These are phyloP conservation scores for Pempheris klunzingeri DNA, from an alignment of 2,797 vertebrate species.

Conservation along the genomic window DNA sequence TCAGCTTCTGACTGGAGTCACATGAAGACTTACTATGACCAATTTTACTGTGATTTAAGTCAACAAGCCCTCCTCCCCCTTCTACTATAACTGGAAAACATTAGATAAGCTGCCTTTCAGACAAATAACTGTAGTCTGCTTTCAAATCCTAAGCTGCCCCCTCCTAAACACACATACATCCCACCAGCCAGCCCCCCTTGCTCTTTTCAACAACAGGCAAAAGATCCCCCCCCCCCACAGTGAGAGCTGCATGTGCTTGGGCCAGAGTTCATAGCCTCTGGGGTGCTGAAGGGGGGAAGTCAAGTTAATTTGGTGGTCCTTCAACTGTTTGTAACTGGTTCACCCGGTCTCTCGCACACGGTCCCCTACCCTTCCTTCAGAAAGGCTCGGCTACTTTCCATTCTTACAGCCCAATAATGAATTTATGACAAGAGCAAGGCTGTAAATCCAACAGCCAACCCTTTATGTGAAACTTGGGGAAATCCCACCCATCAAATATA, in stretches of 20 bases:
- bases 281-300: slow-evolving; percentile 82
- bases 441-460: slow-evolving; percentile 54
- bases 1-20: slow-evolving; percentile 67
- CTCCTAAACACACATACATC: slow-evolving; percentile 50
- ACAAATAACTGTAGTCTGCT: slow-evolving; percentile 80
- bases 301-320: slow-evolving; percentile 83
- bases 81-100: slow-evolving; percentile 74
- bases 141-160: slow-evolving; percentile 75
- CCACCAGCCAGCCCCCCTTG: slow-evolving; percentile 47
- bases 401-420: slow-evolving; percentile 52
- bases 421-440: slow-evolving; percentile 49
- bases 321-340: slow-evolving; percentile 84
- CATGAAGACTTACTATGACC: slow-evolving; percentile 73
- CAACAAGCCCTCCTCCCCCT: slow-evolving; percentile 62
- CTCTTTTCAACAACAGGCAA: slow-evolving; percentile 77
- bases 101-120: slow-evolving; percentile 76
- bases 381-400: slow-evolving; percentile 69
- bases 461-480: slow-evolving; percentile 48
- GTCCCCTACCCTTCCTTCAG: slow-evolving; percentile 38
- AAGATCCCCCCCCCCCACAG: slow-evolving; percentile 72
- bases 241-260: slow-evolving; percentile 81
- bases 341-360: slow-evolving; percentile 72
- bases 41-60: slow-evolving; percentile 73
- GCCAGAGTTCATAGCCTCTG: slow-evolving; percentile 76
- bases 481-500: slow-evolving; percentile 50